Conservation (phyloP, 2,113 vertebrate genomes). For the Mustela nigripes region DNA sequence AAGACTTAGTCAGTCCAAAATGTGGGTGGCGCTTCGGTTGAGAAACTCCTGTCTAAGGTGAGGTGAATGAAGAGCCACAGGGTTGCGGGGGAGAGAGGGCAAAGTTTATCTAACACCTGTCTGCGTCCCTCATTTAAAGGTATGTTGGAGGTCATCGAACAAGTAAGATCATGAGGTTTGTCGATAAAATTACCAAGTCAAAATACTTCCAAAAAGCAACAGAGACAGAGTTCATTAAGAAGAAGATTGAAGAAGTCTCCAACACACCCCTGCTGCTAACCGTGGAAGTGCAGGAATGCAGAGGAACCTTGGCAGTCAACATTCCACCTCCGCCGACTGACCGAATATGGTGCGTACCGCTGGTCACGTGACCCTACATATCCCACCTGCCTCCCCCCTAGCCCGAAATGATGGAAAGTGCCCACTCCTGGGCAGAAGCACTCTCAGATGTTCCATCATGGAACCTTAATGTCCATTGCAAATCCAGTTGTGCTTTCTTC, state of each 20-base stretch:
- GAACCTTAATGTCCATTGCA: not conserved
- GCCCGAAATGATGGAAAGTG: not conserved
- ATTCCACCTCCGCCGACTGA: slow-evolving; percentile 98
- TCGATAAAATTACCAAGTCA: slow-evolving; percentile 99
- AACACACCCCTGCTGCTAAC: slow-evolving; percentile 98
- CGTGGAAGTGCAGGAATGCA: slow-evolving; percentile 98
- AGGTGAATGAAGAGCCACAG: not conserved
- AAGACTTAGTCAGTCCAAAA: not conserved
- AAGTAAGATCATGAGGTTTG: slow-evolving; percentile 99
- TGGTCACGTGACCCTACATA: not conserved
- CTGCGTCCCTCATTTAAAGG: slow-evolving; percentile 83
- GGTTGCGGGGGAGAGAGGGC: not conserved
- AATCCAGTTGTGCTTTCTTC: not conserved
- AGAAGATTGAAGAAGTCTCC: slow-evolving; percentile 99
- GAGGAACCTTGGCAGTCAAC: slow-evolving; percentile 96
- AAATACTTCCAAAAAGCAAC: slow-evolving; percentile 99
- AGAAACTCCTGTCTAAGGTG: not conserved
- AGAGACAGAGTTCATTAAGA: slow-evolving; percentile 99
- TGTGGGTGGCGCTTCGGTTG: accelerated
- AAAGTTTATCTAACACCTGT: not conserved
- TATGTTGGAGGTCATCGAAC: slow-evolving; percentile 95
- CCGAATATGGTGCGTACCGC: slow-evolving; percentile 95
- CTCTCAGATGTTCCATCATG: not conserved
- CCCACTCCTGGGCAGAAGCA: not conserved
- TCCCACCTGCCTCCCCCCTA: too few relatives aligned